These are phyloP conservation scores for Bellardia bayeri DNA, from an alignment of 2,888 invertebrate species.

Conservation along the genomic window DNA sequence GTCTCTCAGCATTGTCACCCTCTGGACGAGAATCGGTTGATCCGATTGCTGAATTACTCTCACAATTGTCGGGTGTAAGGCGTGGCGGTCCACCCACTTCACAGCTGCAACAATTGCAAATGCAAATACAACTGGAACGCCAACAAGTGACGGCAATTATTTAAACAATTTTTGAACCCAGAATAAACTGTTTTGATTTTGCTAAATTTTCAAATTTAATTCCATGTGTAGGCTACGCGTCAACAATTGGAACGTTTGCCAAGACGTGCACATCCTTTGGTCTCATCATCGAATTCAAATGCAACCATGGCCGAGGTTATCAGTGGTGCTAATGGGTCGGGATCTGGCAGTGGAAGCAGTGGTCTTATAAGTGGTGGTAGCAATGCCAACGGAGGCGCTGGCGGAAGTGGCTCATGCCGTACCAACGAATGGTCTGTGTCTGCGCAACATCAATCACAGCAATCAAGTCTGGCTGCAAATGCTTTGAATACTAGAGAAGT, in stretches of 20 bases:
- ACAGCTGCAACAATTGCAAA: conserved; percentile 96
- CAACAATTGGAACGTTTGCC: conserved; percentile 96
- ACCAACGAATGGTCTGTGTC: conserved; percentile 83
- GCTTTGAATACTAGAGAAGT: conserved; percentile 83
- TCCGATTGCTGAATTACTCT: conserved; percentile 97
- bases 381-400: conserved; percentile 76
- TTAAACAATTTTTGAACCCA: conserved; percentile 5
- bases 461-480: conserved; percentile 82
- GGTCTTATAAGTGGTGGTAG: conserved; percentile 75
- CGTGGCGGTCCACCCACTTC: conserved; percentile 88
- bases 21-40: conserved; percentile 96
- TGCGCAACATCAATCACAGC: conserved; percentile 82
- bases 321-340: conserved; percentile 82
- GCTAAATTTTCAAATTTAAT: conserved; percentile 47
- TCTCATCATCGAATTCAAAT: conserved; percentile 86
- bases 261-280: conserved; percentile 90
- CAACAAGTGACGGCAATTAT: conserved; percentile 90
- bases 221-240: conserved; percentile 88
- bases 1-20: conserved; percentile 93
- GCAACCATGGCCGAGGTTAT: conserved; percentile 85
- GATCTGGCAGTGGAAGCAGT: conserved; percentile 65
- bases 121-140: conserved; percentile 96
- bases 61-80: conserved; percentile 97
- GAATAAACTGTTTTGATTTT: conserved; percentile 38
- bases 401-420: conserved; percentile 78